Evolutionary conservation across 1,140 invertebrate species (phyloP), one percentile per base, ranked within the genome.

Genomic region (Papilio aristodemus): DNA sequence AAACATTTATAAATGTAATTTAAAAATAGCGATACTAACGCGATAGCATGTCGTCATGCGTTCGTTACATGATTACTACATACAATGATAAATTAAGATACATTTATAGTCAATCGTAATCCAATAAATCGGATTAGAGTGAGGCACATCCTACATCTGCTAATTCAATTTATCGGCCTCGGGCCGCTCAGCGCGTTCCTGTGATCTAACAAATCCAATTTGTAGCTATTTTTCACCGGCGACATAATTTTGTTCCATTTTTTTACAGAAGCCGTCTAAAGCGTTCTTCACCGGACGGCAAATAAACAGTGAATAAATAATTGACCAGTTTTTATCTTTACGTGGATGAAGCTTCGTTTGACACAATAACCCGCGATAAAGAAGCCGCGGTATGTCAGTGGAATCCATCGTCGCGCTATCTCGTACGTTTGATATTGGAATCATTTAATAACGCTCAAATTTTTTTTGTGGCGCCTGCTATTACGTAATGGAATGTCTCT

Each of bases 281-380:
- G 36, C 25, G 46, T 54, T 43, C 14, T 50, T 46, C 63, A 46
- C 63, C 38, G 0, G 11, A n/a, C 39, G 27, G 14, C 59, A 62
- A 62, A 38, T 62, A 62, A 9, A 62, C 19, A 54, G 46, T 25
- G 36, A 37, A 46, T 46, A 66, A 43, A 14, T 66, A 43, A 43
- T 78, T 75, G 69, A 73, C 39, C 68, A 73, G 4, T 69, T 77
- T 78, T 85, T 87, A 87, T 87, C 84, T 70, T 58, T 68, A 69
- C 68, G 43, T 74, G 76, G 71, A 81, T 80, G 79, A 77, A 80
- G 71, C 74, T 76, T 67, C 70, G 76, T 75, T 85, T 90, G 83
- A 90, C 87, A 84, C 78, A 85, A 85, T 88, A 90, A 90, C 87
- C 85, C 70, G 74, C 71, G 87, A 90, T 89, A 89, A 89, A 82